These are phyloP conservation scores for Stenoptilia bipunctidactyla DNA, from an alignment of 2,888 invertebrate genomes.

Conservation along the genomic window DNA sequence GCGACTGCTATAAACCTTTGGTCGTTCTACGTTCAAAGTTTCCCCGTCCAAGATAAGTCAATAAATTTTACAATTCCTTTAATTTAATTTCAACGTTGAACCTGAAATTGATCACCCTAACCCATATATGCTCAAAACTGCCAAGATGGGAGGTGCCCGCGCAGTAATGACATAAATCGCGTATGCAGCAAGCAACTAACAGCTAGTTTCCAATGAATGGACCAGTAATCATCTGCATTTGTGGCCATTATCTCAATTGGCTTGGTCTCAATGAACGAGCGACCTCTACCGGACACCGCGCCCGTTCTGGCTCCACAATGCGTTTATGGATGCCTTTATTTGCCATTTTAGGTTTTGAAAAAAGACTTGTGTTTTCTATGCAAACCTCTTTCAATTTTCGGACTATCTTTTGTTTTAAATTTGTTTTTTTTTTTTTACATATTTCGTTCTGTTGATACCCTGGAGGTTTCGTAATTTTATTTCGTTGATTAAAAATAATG, in stretches of 20 bases:
- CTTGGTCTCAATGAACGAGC: conserved; percentile 52
- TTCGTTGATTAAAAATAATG: background rate
- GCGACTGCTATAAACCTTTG: too few relatives aligned
- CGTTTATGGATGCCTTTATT: conserved; percentile 50
- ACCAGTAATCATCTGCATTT: conserved; percentile 66
- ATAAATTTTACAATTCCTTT: too few relatives aligned
- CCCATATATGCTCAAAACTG: too few relatives aligned
- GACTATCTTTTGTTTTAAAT: too few relatives aligned
- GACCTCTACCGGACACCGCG: conserved; percentile 62
- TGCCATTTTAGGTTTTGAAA: conserved; percentile 38
- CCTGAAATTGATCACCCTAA: too few relatives aligned
- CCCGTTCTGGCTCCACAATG: conserved; percentile 39
- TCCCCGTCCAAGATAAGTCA: too few relatives aligned
- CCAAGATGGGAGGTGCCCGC: conserved; percentile 1
- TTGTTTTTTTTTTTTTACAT: too few relatives aligned
- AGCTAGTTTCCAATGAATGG: conserved; percentile 14
- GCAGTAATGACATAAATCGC: conserved; percentile 41
- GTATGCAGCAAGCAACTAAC: conserved; percentile 25
- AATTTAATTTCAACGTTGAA: too few relatives aligned
- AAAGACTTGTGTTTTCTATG: background rate
- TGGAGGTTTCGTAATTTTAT: background rate
- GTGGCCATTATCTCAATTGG: conserved; percentile 67
- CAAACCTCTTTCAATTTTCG: too few relatives aligned
- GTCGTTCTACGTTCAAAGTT: too few relatives aligned
- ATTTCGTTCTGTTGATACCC: too few relatives aligned